Base-by-base conservation (phyloP, 37 sponge, comb jelly and placozoan genomes). In the Haliclona indistincta region DNA sequence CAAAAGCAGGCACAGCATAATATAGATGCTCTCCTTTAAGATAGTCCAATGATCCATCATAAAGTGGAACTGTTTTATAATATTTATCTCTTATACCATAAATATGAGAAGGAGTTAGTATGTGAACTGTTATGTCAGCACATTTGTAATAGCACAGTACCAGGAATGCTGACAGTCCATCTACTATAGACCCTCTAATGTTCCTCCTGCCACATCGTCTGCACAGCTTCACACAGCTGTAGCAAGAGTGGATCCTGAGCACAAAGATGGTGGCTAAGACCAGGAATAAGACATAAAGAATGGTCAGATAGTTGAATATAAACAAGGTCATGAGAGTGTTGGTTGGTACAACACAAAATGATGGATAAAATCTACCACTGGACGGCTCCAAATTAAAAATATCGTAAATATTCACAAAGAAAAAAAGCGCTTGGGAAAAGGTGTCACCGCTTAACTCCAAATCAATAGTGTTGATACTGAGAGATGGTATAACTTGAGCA, bases 261-360 rank as follows among this genome's bases (percentile, higher is more conserved):
- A 68, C 0, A 1, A 79, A 1, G 10, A 79, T 28, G 0, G 47
- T 58, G 1, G 37, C 29, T 11, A 68, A 17, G 17, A 68, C 44
- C 5, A 79, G 22, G 15, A 47, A 15, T 30, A 78, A 55, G 13
- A 71, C 70, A 80, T 80, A 80, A 5, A 61, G 22, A 22, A 81
- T 10, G 32, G 82, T 81, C 41, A 81, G 35, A 33, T 65, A 73
- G 7, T 53, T 71, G 56, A 81, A 64, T 0, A 64, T 43, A 33
- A 65, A 1, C 17, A 73, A 22, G 39, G 44, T 54, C 23, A 73
- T 17, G n/a, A 64, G 40, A 52, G 43, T 38, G 15, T 67, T 64
- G 38, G 44, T 38, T 64, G 71, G 20, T 56, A 55, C 63, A 11
- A 81, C 32, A 40, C 82, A 81, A 34, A 73, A 81, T 0, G 74